Conservation (phyloP, 2,797 vertebrate species). For the Peromyscus melanophrys region DNA sequence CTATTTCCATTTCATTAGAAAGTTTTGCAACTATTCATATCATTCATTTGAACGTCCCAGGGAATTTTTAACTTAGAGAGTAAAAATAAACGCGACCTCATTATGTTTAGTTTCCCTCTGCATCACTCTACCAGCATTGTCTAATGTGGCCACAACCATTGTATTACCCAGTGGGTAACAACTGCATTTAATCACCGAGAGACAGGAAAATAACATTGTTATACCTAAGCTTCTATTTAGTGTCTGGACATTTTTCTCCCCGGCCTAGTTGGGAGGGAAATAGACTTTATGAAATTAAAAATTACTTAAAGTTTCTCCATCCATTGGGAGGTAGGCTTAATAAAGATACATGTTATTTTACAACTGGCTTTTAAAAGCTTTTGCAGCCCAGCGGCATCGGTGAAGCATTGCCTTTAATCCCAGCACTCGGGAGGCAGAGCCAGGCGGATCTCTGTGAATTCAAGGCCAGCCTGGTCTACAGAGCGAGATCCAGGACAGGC, state of each 20-base stretch:
- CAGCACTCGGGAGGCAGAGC: too few relatives aligned
- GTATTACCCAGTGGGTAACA: constrained; percentile 49
- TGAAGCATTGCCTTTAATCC: too few relatives aligned
- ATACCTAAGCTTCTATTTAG: constrained; percentile 62
- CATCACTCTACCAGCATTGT: constrained; percentile 11
- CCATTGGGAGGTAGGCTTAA: constrained; percentile 58
- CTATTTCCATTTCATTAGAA: constrained; percentile 77
- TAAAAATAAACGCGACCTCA: constrained; percentile 72
- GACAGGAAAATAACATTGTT: constrained; percentile 47
- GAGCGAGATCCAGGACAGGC: too few relatives aligned
- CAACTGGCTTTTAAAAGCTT: constrained; percentile 62
- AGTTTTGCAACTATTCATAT: constrained; percentile 78
- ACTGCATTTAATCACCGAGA: constrained; percentile 60
- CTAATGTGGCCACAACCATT: constrained; percentile 35
- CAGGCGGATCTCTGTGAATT: too few relatives aligned
- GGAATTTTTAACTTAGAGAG: constrained; percentile 74
- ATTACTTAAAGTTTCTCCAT: constrained; percentile 53
- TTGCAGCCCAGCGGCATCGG: neutral
- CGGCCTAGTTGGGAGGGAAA: neutral
- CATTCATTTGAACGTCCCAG: constrained; percentile 61
- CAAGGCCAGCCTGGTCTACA: too few relatives aligned
- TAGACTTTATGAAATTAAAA: constrained; percentile 73
- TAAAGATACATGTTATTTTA: constrained; percentile 57
- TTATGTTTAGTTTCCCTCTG: constrained; percentile 66
- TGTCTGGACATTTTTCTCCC: neutral